These are phyloP conservation scores for Trematomus loennbergii DNA, from an alignment of 2,113 vertebrate genomes.

Conservation along the genomic window DNA sequence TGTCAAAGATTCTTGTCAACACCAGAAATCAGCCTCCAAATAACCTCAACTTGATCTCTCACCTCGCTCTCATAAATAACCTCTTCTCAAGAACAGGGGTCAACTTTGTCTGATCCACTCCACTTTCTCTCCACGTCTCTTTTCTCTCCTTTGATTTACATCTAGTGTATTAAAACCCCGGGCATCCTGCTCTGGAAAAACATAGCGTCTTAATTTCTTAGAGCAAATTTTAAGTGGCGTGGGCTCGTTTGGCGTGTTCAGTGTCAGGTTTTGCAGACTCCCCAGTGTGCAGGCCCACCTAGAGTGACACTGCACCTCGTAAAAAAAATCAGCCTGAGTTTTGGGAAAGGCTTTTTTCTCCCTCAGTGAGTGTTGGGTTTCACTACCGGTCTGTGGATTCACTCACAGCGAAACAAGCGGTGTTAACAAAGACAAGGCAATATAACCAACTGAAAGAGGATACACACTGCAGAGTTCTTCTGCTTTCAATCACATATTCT, in stretches of 20 bases:
- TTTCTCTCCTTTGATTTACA: constrained; percentile 74
- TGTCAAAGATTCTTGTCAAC: constrained; percentile 75
- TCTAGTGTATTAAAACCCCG: constrained; percentile 51
- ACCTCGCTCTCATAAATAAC: constrained; percentile 77
- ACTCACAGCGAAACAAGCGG: constrained; percentile 63
- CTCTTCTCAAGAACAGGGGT: constrained; percentile 64
- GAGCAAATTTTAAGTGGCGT: constrained; percentile 70
- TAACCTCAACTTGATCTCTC: constrained; percentile 72
- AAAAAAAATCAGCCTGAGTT: constrained; percentile 72
- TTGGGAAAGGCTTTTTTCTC: constrained; percentile 64
- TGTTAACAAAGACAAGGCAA: constrained; percentile 74
- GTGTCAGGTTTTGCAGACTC: constrained; percentile 78
- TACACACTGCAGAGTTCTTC: constrained; percentile 38
- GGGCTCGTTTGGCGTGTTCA: constrained; percentile 68
- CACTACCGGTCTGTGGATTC: constrained; percentile 69
- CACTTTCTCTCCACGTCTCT: constrained; percentile 42
- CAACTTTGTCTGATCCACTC: constrained; percentile 52
- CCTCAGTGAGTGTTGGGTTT: constrained; percentile 76
- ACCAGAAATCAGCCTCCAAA: constrained; percentile 65
- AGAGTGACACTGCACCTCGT: constrained; percentile 79
- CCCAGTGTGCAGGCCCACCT: constrained; percentile 78
- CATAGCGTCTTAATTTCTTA: constrained; percentile 67
- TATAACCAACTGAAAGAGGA: constrained; percentile 72
- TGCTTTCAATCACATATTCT: constrained; percentile 58
- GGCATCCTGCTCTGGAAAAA: constrained; percentile 66